Evolutionary conservation across 2,888 invertebrate genomes (phyloP).

Genomic region (Seira ritae): DNA sequence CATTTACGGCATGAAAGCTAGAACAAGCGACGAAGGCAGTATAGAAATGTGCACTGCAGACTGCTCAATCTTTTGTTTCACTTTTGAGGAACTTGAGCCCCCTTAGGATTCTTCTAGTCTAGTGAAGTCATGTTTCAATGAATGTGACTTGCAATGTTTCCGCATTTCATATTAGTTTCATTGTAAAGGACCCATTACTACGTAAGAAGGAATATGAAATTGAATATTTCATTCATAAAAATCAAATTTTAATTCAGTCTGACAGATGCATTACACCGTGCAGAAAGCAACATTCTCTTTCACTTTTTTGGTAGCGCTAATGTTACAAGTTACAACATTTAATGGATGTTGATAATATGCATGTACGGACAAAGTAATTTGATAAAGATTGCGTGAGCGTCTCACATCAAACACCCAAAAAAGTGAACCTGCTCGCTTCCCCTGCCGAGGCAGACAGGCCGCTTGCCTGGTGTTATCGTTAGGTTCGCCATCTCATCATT

Average conservation of each 20-base stretch:
- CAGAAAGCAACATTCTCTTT: too few relatives aligned
- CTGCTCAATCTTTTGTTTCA: too few relatives aligned
- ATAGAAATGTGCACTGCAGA: too few relatives aligned
- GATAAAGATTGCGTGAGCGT: constrained; percentile 72
- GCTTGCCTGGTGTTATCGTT: constrained; percentile 50
- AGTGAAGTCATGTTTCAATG: too few relatives aligned
- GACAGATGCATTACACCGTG: constrained; percentile 54
- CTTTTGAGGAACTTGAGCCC: too few relatives aligned
- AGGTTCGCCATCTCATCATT: constrained; percentile 31
- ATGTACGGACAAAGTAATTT: constrained; percentile 67
- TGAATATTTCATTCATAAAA: constrained; percentile 36
- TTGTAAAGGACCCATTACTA: too few relatives aligned
- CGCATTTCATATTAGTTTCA: too few relatives aligned
- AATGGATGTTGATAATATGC: constrained; percentile 24
- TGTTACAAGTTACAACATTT: constrained; percentile 4
- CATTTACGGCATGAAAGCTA: constrained; percentile 36
- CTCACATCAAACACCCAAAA: constrained; percentile 57
- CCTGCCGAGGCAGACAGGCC: constrained; percentile 24
- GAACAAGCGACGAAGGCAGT: too few relatives aligned
- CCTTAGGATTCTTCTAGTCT: too few relatives aligned
- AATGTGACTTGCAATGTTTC: too few relatives aligned
- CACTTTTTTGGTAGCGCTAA: neutral
- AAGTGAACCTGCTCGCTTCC: constrained; percentile 9
- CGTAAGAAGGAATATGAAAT: too few relatives aligned
- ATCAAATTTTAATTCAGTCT: constrained; percentile 46